Evolutionary conservation across 37 sponge, comb jelly and placozoan genomes (phyloP), one percentile per base, ranked within the genome.

Genomic region (Haliclona indistincta): DNA sequence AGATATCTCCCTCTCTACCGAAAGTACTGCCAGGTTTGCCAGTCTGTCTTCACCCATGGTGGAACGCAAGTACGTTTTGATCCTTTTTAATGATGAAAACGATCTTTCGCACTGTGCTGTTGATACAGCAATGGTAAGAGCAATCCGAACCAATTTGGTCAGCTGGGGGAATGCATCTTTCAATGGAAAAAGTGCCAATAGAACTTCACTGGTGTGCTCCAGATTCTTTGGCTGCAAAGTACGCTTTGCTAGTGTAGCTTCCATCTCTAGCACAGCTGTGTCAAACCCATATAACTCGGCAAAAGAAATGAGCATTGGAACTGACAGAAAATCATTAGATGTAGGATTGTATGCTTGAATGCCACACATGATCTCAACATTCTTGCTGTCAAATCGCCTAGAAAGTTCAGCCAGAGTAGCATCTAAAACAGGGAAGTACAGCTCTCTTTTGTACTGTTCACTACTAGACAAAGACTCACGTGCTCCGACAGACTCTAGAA

Each of bases 61-160:
- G 25, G 84, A 67, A 0, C 84, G 8, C 23, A 83, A 52, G 70
- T 74, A 65, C 34, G 76, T 55, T 45, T 83, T 75, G 3, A 73
- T 82, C 13, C 74, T 28, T 71, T 81, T 81, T 42, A 81, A 66
- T 35, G 73, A 33, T 62, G 82, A 81, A 60, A 71, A 81, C 26
- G 74, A 72, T 60, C 82, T 38, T 41, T 81, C 73, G 58, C 82
- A 81, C 17, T 62, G 38, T 15, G 82, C 82, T 22, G 74, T 81
- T 32, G 55, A 73, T 15, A 81, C 54, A 39, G 71, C 51, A 17
- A 66, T 66, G 10, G 71, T 70, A 7, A 70, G 53, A 70, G 53
- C 53, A 49, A 44, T 70, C 54, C 43, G 71, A 7, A 70, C 28
- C 23, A 70, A 26, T 33, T 45, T 70, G 13, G 23, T 19, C 32